Base-by-base conservation (phyloP, 2,797 vertebrate genomes). In the Sandelia bainsii region DNA sequence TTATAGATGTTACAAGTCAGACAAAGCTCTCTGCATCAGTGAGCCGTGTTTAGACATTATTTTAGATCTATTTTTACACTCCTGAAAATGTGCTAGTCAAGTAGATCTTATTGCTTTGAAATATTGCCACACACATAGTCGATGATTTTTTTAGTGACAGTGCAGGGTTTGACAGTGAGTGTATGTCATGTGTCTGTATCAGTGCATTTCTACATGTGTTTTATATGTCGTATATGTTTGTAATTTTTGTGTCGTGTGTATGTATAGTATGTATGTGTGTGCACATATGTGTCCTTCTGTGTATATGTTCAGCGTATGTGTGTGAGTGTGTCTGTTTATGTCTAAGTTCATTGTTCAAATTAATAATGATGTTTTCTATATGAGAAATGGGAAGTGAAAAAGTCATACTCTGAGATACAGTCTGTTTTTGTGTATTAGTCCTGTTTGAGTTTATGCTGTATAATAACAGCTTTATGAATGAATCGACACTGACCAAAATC, bases 161-260 rank as follows among this genome's bases (percentile, higher is more conserved):
- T 8, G 48, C 70, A 91, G 90, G 77, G 71, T 65, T 79, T 83
- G 77, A 89, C 80, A 90, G 84, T 89, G 65, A 83, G 76, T 88
- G 86, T 93, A 57, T 76, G 91, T 93, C 86, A 89, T 88, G 85
- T 92, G 85, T 90, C 80, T 86, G 89, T 91, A 86, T 71, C 87
- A 90, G 89, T 94, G 89, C 93, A 90, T 94, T 89, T 92, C 87
- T 94, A 92, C 93, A 92, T 93, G 88, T 93, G 90, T 90, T 89
- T 89, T 87, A 82, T 79, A 87, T 90, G 80, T 88, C 52, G 84
- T 91, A 77, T 58, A 72, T 84, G 80, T 90, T 46, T 75, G 80
- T 81, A 64, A 27, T 12, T 80, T 58, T 70, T 37, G 63, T 88
- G 84, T 80, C 1, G 79, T 81, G 22, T 72, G 87, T 83, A 1